Percentiles rank a stretch among this genome's conserved stretches.
These are phyloP conservation scores for Tachuris rubrigastra DNA, from an alignment of 2,113 vertebrate genomes.

Conservation along the genomic window DNA sequence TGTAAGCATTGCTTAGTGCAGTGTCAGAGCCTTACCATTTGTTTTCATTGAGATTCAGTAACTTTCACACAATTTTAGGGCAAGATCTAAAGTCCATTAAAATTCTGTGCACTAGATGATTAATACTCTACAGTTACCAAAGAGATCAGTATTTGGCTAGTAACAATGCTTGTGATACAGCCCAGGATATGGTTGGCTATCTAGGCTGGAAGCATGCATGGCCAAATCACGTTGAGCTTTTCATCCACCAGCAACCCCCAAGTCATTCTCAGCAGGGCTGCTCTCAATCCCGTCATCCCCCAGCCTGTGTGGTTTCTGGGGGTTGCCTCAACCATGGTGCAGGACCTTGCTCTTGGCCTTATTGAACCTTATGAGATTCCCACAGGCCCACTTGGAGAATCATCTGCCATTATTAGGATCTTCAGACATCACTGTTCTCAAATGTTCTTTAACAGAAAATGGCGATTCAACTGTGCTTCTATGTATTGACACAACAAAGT, in stretches of 20 bases:
- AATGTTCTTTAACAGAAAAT: neutral
- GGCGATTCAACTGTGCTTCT: neutral
- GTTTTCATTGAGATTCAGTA: neutral
- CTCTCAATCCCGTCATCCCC: neutral
- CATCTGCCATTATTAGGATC: neutral
- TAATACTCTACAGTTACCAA: neutral
- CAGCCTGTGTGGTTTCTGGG: neutral
- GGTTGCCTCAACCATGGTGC: neutral
- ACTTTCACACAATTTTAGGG: neutral
- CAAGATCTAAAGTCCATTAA: neutral
- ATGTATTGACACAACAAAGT: neutral
- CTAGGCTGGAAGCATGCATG: fast-evolving
- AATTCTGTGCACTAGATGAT: neutral
- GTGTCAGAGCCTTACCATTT: neutral
- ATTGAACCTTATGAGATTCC: neutral
- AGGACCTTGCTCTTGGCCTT: neutral
- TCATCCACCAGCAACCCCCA: neutral
- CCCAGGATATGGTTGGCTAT: neutral
- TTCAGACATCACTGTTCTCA: neutral
- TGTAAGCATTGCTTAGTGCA: neutral
- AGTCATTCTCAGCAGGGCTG: neutral
- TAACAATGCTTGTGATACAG: fast-evolving
- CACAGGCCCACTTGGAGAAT: neutral
- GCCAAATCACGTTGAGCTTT: neutral
- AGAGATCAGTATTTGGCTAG: neutral